A percentile compares a stretch with the other conserved stretches of the same genome.
phyloP scores from a whole-genome alignment of 2,888 invertebrate genomes.

The Rhagophthalmus giganteus region DNA sequence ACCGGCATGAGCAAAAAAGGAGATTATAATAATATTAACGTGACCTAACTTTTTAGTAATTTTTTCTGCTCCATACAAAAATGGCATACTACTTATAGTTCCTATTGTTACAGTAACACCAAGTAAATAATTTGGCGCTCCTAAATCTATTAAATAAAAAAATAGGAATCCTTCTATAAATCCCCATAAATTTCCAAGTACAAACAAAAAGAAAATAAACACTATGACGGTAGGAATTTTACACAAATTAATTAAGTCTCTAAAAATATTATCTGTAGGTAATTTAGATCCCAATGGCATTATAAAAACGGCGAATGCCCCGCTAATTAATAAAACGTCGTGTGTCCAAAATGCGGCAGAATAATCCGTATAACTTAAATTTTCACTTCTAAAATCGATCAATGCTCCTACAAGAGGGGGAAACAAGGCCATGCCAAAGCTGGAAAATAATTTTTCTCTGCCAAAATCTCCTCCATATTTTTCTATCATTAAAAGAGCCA shows the following conservation, averaged over 20 bases:
- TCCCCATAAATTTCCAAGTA: constrained; percentile 85
- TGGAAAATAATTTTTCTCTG: constrained; percentile 76
- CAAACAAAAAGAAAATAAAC: constrained; percentile 79
- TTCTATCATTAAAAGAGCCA: constrained; percentile 83
- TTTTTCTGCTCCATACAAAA: constrained; percentile 80
- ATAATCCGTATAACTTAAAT: constrained; percentile 77
- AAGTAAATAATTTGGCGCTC: constrained; percentile 79
- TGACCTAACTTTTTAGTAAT: constrained; percentile 81
- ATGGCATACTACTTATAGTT: constrained; percentile 80
- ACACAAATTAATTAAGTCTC: constrained; percentile 74
- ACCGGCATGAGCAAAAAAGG: constrained; percentile 82
- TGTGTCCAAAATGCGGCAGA: constrained; percentile 87
- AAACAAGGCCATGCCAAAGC: constrained; percentile 81
- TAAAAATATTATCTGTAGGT: constrained; percentile 76
- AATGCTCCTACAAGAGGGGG: constrained; percentile 78
- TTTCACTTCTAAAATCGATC: constrained; percentile 71
- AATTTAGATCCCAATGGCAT: constrained; percentile 79
- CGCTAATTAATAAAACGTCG: constrained; percentile 71
- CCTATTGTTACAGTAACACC: constrained; percentile 86
- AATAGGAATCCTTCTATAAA: constrained; percentile 89
- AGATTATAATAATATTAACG: constrained; percentile 80
- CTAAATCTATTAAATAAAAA: constrained; percentile 80
- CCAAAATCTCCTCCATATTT: constrained; percentile 82
- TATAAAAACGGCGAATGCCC: constrained; percentile 72
- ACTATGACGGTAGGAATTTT: constrained; percentile 78